These are phyloP conservation scores for Steromphala cineraria DNA, from an alignment of 2,888 invertebrate species.

Conservation along the genomic window DNA sequence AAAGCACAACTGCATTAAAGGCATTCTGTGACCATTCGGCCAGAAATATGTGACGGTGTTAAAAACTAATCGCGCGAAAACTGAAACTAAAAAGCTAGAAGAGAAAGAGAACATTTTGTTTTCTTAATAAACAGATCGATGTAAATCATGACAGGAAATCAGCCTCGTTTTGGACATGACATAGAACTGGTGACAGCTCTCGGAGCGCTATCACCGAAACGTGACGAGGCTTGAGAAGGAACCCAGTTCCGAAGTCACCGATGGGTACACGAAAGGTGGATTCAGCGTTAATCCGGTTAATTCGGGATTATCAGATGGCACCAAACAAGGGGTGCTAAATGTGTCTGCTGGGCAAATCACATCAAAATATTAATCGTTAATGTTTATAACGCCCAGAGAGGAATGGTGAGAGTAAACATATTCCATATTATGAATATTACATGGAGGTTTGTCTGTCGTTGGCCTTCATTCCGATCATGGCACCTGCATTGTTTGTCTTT, in stretches of 20 bases:
- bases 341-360: conserved; percentile 9
- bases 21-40: not conserved
- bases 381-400: not conserved
- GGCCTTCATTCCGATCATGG: not conserved
- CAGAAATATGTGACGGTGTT: not conserved
- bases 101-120: not conserved
- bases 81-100: not conserved
- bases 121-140: conserved; percentile 3
- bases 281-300: not conserved
- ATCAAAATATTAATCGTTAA: conserved; percentile 14
- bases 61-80: conserved; percentile 17
- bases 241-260: not conserved
- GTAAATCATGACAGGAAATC: not conserved
- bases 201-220: not conserved
- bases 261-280: too few species aligned
- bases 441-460: not conserved
- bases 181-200: not conserved
- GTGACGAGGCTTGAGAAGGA: not conserved
- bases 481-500: conserved; percentile 3
- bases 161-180: conserved; percentile 1
- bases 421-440: conserved; percentile 1
- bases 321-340: conserved; percentile 5
- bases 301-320: not conserved
- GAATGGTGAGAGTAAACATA: not conserved
- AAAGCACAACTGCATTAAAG: too few species aligned